A percentile compares a stretch with the other conserved stretches of the same genome.
These are phyloP conservation scores for Polydrusus tereticollis DNA, from an alignment of 2,888 invertebrate species.

Conservation along the genomic window DNA sequence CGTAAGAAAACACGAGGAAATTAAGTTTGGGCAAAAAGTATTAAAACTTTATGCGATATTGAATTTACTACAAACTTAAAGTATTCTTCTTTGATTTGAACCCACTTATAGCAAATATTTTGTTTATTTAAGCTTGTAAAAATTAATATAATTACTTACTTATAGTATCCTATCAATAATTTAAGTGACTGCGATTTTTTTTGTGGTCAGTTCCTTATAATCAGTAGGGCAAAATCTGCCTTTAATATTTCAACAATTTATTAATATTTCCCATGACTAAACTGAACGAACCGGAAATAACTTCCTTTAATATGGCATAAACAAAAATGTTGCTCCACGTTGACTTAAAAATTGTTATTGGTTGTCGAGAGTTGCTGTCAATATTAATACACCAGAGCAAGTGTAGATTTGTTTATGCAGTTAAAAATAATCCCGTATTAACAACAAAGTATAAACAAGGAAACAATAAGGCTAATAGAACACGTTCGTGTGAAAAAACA, in stretches of 20 bases:
- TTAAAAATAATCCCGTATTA: slow-evolving; percentile 1
- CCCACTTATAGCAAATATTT: too few relatives aligned
- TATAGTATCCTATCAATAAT: too few relatives aligned
- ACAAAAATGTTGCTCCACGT: neutral
- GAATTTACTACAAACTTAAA: too few relatives aligned
- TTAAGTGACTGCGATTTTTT: too few relatives aligned
- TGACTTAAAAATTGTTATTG: slow-evolving; percentile 15
- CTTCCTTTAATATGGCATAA: neutral
- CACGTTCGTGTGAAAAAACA: neutral
- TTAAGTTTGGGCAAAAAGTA: too few relatives aligned
- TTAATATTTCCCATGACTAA: neutral
- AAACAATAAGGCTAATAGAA: neutral
- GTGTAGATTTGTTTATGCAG: slow-evolving; percentile 7
- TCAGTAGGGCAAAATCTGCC: neutral
- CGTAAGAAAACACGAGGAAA: too few relatives aligned
- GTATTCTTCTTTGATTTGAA: too few relatives aligned
- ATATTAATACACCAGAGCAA: neutral
- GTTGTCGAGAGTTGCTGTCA: neutral
- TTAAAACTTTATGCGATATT: too few relatives aligned
- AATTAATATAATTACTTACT: too few relatives aligned
- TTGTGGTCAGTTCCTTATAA: too few relatives aligned
- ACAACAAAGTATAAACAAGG: slow-evolving; percentile 7
- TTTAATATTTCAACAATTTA: neutral
- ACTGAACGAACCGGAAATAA: neutral
- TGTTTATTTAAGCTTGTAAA: too few relatives aligned